These are phyloP conservation scores for Laticauda colubrina DNA, from an alignment of 2,113 vertebrate species.

Conservation along the genomic window DNA sequence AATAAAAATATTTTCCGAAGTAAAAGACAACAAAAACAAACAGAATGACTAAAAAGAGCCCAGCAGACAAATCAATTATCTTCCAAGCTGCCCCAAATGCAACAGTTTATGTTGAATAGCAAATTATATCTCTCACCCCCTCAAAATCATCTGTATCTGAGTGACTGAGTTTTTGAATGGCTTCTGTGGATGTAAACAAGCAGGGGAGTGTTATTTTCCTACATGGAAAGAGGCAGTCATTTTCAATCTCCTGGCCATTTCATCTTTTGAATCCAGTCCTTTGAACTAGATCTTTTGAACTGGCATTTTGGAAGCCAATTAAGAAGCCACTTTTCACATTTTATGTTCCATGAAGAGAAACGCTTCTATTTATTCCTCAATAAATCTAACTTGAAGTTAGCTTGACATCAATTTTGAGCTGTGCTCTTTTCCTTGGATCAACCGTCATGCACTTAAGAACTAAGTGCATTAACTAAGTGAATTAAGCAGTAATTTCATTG, in stretches of 20 bases:
- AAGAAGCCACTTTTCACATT: background rate
- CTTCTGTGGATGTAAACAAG: background rate
- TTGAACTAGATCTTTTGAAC: background rate
- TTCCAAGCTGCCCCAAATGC: background rate
- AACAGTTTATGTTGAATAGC: background rate
- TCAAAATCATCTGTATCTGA: background rate
- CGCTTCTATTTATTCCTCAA: background rate
- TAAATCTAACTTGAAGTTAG: background rate
- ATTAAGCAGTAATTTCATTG: background rate
- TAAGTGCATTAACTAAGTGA: too few species aligned
- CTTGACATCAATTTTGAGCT: background rate
- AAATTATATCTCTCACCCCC: background rate
- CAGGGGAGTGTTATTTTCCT: background rate
- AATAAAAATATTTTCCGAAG: background rate
- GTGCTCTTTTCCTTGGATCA: background rate
- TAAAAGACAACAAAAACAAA: background rate
- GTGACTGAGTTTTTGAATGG: background rate
- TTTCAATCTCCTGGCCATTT: background rate
- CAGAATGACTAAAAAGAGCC: background rate
- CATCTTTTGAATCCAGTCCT: background rate
- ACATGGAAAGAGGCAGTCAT: background rate
- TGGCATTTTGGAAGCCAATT: background rate
- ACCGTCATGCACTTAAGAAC: background rate
- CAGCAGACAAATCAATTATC: background rate
- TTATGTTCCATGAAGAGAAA: background rate